A percentile compares a stretch with the other conserved stretches of the same genome.
These are phyloP conservation scores for Globia sparganii DNA, from an alignment of 2,888 invertebrate species.

Conservation along the genomic window DNA sequence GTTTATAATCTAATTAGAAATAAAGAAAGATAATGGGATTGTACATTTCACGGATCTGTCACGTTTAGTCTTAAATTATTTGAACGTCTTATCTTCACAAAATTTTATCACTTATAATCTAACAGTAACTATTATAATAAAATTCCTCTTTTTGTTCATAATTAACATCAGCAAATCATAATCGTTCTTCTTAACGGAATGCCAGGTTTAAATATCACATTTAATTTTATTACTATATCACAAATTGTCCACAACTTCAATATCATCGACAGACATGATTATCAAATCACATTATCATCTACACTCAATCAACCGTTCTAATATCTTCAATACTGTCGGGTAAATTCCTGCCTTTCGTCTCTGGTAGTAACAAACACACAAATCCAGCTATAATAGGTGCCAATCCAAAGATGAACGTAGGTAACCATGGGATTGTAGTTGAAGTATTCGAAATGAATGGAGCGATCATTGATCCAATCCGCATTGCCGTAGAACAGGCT, in stretches of 20 bases:
- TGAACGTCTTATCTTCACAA: background rate
- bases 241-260: constrained; percentile 1
- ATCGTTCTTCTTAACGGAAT: background rate
- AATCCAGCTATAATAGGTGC: constrained; percentile 92
- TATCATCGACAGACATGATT: background rate
- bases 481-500: constrained; percentile 94
- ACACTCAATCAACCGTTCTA: constrained; percentile 32
- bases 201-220: constrained; percentile 41
- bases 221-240: constrained; percentile 23
- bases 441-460: constrained; percentile 94
- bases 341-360: constrained; percentile 93
- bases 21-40: background rate
- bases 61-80: background rate
- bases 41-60: background rate
- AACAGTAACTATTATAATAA: background rate
- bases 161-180: background rate
- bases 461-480: constrained; percentile 95
- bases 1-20: background rate
- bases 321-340: constrained; percentile 95
- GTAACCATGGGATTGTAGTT: constrained; percentile 90
- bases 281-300: background rate
- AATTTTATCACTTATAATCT: background rate
- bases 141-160: background rate
- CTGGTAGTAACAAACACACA: constrained; percentile 93
- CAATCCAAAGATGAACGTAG: constrained; percentile 93